Evolutionary conservation across 2,888 invertebrate species (phyloP).

Genomic region (Operophtera brumata): DNA sequence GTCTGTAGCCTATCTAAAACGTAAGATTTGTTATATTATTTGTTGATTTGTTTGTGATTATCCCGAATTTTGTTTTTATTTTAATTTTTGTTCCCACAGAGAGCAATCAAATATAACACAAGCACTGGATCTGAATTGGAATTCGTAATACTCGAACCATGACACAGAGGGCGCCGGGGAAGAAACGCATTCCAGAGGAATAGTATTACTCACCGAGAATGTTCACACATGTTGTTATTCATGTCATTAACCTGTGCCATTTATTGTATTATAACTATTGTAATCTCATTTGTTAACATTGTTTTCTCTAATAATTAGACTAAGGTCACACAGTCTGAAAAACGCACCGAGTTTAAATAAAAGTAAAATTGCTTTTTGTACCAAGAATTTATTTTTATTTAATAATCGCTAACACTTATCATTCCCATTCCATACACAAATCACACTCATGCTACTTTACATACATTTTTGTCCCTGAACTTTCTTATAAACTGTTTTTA

Average conservation of each 20-base stretch:
- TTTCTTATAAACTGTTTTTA: conserved; percentile 32
- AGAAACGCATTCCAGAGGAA: conserved; percentile 42
- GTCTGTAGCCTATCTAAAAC: no score
- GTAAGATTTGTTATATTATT: no score
- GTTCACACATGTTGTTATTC: conserved; percentile 46
- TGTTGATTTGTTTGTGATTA: no score
- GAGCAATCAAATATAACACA: conserved; percentile 67
- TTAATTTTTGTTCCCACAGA: conserved; percentile 59
- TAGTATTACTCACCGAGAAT: conserved; percentile 36
- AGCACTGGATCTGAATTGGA: conserved; percentile 32
- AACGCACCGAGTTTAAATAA: conserved; percentile 49
- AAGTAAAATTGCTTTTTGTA: conserved; percentile 54
- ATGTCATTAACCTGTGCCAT: conserved; percentile 68
- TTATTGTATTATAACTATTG: conserved; percentile 40
- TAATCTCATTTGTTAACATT: conserved; percentile 52
- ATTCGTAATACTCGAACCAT: conserved; percentile 12
- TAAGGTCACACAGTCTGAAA: conserved; percentile 31
- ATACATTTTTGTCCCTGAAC: conserved; percentile 44
- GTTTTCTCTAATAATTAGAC: conserved; percentile 40
- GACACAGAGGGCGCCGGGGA: conserved; percentile 28
- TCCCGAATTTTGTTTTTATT: no score
- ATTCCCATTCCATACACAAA: no score
- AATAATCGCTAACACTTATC: conserved; percentile 58
- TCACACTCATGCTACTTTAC: conserved; percentile 51
- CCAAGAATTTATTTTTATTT: conserved; percentile 67